Evolutionary conservation across 1,140 invertebrate species (phyloP).

Genomic region (Telenomus remus): DNA sequence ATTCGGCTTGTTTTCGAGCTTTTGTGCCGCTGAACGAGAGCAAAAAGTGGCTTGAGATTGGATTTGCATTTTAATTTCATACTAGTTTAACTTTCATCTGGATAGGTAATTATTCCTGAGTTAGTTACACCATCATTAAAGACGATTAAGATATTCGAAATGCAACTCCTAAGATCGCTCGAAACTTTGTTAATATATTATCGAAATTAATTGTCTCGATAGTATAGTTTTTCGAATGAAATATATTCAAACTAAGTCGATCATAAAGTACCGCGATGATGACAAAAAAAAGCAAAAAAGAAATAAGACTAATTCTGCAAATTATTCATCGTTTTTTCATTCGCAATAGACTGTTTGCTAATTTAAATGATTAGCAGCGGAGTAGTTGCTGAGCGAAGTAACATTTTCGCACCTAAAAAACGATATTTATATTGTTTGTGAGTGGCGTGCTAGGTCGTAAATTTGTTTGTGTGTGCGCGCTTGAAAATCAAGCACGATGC

Average conservation of each 20-base stretch:
- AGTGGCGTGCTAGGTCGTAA: conserved; percentile 17
- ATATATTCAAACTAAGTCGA: neutral
- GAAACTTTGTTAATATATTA: conserved; percentile 1
- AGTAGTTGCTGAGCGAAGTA: neutral
- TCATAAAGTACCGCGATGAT: too few relatives aligned
- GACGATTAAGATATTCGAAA: conserved; percentile 35
- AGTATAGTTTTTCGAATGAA: neutral
- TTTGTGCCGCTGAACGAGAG: conserved; percentile 20
- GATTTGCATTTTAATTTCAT: conserved; percentile 47
- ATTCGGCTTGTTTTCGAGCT: conserved; percentile 13
- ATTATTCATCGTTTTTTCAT: too few relatives aligned
- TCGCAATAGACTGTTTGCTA: too few relatives aligned
- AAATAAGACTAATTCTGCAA: too few relatives aligned
- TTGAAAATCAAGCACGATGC: conserved; percentile 44
- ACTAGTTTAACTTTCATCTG: conserved; percentile 35
- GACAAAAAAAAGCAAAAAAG: too few relatives aligned
- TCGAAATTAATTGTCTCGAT: neutral
- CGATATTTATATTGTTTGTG: conserved; percentile 34
- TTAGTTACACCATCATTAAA: conserved; percentile 35
- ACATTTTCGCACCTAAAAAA: conserved; percentile 19
- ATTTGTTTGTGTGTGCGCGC: conserved; percentile 20
- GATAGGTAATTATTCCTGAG: conserved; percentile 31
- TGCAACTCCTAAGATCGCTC: conserved; percentile 18
- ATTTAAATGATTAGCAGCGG: too few relatives aligned
- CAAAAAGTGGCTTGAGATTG: conserved; percentile 56